Conservation (phyloP, 2,113 vertebrate species). For the Gallinago jamesoni region DNA sequence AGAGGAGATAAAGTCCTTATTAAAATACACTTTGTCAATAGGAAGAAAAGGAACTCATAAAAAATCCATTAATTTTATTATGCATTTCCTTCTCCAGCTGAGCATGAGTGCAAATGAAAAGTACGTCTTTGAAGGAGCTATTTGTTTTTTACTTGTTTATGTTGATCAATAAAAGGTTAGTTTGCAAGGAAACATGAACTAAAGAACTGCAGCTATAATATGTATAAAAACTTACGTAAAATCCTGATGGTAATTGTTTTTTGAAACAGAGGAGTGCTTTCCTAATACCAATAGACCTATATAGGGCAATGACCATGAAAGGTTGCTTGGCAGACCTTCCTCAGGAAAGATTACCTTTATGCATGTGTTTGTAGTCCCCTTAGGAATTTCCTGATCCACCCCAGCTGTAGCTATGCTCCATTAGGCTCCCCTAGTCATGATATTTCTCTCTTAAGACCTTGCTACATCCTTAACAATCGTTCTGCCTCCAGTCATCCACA, state of each 20-base stretch:
- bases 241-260: background rate
- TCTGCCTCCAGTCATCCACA: background rate
- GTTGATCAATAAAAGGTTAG: background rate
- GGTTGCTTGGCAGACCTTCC: background rate
- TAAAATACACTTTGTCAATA: slow-evolving; percentile 51
- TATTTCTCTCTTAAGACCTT: background rate
- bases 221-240: background rate
- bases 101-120: background rate
- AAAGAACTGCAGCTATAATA: background rate
- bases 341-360: background rate
- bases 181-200: background rate
- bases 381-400: background rate
- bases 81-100: background rate
- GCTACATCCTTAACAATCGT: background rate
- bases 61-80: background rate
- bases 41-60: background rate
- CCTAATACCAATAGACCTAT: background rate
- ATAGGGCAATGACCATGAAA: background rate
- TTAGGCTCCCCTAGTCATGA: background rate
- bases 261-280: background rate
- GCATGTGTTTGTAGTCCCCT: background rate
- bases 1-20: slow-evolving; percentile 52
- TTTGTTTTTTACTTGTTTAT: background rate
- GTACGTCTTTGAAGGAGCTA: background rate
- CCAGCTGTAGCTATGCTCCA: background rate